These are phyloP conservation scores for Formicarius rufipectus DNA, from an alignment of 2,113 vertebrate species.

Conservation along the genomic window DNA sequence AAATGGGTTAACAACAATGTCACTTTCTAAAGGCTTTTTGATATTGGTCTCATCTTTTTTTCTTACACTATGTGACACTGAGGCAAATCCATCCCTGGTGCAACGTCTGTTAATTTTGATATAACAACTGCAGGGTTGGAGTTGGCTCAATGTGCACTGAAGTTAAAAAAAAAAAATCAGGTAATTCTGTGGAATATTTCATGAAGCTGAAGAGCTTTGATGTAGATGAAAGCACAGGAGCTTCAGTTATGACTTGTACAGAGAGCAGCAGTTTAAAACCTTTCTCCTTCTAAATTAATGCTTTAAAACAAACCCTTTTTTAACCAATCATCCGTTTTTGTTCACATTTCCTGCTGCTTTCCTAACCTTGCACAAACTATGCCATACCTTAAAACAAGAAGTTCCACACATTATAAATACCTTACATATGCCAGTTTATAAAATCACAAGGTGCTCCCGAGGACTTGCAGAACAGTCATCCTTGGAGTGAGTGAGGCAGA, in stretches of 20 bases:
- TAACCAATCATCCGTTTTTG: background rate
- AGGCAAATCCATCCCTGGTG: background rate
- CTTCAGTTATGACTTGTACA: constrained; percentile 22
- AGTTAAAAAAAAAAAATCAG: background rate
- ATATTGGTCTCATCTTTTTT: background rate
- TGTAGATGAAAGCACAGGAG: constrained; percentile 31
- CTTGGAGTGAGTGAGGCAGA: background rate
- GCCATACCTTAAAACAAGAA: background rate
- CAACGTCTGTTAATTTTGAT: background rate
- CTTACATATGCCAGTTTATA: background rate
- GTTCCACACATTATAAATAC: background rate
- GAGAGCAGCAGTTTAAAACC: constrained; percentile 1
- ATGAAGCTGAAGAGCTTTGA: constrained; percentile 31
- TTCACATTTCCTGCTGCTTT: background rate
- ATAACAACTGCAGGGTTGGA: background rate
- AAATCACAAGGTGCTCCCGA: background rate
- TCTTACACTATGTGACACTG: background rate
- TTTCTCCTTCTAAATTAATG: background rate
- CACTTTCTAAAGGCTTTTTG: background rate
- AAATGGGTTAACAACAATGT: constrained; percentile 7
- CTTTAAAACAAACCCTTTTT: background rate
- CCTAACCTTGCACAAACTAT: background rate
- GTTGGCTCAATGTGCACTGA: background rate
- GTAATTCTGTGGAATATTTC: constrained; percentile 6
- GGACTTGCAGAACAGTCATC: background rate